phyloP scores from a whole-genome alignment of 2,113 vertebrate species.

The Paralichthys olivaceus region DNA sequence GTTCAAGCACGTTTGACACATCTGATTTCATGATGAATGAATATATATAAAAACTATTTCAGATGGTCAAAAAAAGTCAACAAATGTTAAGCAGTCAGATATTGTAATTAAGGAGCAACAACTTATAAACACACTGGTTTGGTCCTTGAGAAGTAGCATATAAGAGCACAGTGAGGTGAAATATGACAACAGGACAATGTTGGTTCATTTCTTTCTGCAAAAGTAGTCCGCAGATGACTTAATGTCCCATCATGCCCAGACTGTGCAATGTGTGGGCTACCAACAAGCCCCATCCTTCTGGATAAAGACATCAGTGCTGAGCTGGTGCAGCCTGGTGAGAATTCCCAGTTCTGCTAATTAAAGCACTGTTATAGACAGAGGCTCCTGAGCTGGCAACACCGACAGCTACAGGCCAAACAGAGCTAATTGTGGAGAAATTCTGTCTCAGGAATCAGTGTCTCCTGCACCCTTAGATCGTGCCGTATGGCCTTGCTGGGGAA shows the following conservation, averaged over 20 bases:
- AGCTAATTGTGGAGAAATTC: constrained; percentile 71
- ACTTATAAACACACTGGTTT: not conserved
- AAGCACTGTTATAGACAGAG: constrained; percentile 53
- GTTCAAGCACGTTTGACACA: too few species aligned
- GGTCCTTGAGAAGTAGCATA: not conserved
- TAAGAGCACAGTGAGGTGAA: not conserved
- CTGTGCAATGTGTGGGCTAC: constrained; percentile 24
- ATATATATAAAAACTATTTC: too few species aligned
- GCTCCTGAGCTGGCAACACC: constrained; percentile 42
- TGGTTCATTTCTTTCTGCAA: not conserved
- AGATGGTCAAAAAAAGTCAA: not conserved
- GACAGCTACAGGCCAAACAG: constrained; percentile 59
- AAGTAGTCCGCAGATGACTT: constrained; percentile 26
- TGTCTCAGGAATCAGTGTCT: constrained; percentile 49
- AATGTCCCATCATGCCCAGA: constrained; percentile 20
- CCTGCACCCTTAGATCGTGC: constrained; percentile 24
- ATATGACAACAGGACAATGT: not conserved
- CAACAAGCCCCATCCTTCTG: constrained; percentile 28
- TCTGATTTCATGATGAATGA: too few species aligned
- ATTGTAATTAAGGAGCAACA: not conserved
- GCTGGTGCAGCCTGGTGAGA: constrained; percentile 49
- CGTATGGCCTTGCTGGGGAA: constrained; percentile 39
- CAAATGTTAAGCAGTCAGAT: not conserved
- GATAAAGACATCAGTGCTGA: constrained; percentile 61
- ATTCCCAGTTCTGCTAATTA: constrained; percentile 78